These are phyloP conservation scores for Metopolophium dirhodum DNA, from an alignment of 1,140 invertebrate genomes.

Conservation along the genomic window DNA sequence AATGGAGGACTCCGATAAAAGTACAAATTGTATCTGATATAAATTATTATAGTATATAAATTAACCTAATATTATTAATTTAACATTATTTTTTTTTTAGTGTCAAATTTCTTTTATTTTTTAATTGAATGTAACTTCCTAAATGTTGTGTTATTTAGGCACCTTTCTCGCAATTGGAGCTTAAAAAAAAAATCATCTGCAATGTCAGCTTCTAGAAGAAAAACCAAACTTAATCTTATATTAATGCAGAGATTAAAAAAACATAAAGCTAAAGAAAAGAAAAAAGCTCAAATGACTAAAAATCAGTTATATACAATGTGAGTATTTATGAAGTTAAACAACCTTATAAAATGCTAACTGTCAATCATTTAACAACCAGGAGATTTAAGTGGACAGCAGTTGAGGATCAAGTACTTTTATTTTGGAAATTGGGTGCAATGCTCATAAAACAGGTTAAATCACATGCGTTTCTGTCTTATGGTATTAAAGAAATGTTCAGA, in stretches of 20 bases:
- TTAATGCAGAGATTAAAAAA: conserved; percentile 34
- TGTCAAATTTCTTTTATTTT: not conserved
- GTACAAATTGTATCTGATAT: not conserved
- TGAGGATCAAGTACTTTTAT: conserved; percentile 41
- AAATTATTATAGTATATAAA: not conserved
- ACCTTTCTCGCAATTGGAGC: conserved; percentile 47
- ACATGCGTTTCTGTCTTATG: conserved; percentile 47
- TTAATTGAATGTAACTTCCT: not conserved
- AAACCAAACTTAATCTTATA: conserved; percentile 8
- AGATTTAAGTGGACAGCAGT: conserved; percentile 41
- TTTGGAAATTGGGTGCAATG: conserved; percentile 46
- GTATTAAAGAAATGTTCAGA: conserved; percentile 39
- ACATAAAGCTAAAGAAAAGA: conserved; percentile 40
- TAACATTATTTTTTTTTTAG: not conserved
- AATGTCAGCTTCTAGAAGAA: not conserved
- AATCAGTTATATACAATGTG: conserved; percentile 39
- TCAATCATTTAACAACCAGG: not conserved
- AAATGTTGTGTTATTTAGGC: not conserved
- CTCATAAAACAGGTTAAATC: conserved; percentile 47
- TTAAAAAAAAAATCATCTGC: conserved; percentile 26
- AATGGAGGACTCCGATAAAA: not conserved
- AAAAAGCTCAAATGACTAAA: conserved; percentile 4
- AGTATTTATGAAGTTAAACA: not conserved
- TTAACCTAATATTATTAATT: not conserved
- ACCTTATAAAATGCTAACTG: not conserved